These are phyloP conservation scores for Drosophila neocordata DNA, from an alignment of 1,140 invertebrate species.

Conservation along the genomic window DNA sequence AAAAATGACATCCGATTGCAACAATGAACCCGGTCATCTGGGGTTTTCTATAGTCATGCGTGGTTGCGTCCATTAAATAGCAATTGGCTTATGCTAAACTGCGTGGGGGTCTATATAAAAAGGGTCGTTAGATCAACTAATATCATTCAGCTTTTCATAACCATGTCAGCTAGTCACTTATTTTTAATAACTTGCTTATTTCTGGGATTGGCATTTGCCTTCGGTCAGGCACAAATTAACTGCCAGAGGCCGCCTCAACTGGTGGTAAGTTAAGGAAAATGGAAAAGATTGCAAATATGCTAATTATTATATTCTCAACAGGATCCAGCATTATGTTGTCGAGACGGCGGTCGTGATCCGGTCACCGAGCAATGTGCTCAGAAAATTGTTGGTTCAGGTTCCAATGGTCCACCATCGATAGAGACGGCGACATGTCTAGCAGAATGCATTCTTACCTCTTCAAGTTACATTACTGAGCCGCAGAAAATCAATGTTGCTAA, in stretches of 20 bases:
- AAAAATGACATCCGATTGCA: conserved; percentile 61
- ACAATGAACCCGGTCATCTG: conserved; percentile 67
- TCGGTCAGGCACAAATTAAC: conserved; percentile 54
- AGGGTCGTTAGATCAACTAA: conserved; percentile 31
- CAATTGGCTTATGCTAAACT: conserved; percentile 32
- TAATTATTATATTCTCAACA: conserved; percentile 2
- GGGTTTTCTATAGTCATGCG: conserved; percentile 71
- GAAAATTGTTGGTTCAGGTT: conserved; percentile 40
- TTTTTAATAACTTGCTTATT: conserved; percentile 21
- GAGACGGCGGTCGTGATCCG: conserved; percentile 65
- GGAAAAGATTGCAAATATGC: neutral
- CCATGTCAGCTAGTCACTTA: conserved; percentile 39
- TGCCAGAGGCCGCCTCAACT: conserved; percentile 72
- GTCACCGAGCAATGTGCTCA: conserved; percentile 57
- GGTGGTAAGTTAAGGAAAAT: conserved; percentile 49
- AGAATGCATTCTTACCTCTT: conserved; percentile 65
- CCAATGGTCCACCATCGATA: conserved; percentile 52
- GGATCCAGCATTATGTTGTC: conserved; percentile 70
- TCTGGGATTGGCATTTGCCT: conserved; percentile 24
- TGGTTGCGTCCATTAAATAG: conserved; percentile 65
- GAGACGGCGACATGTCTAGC: conserved; percentile 69
- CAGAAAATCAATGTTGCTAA: conserved; percentile 48
- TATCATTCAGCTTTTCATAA: conserved; percentile 43
- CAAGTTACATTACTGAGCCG: conserved; percentile 53
- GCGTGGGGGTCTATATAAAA: conserved; percentile 56